Percentiles rank a stretch among this genome's conserved stretches.
phyloP scores from a whole-genome alignment of 2,113 vertebrate species.

The Nycticebus coucang region DNA sequence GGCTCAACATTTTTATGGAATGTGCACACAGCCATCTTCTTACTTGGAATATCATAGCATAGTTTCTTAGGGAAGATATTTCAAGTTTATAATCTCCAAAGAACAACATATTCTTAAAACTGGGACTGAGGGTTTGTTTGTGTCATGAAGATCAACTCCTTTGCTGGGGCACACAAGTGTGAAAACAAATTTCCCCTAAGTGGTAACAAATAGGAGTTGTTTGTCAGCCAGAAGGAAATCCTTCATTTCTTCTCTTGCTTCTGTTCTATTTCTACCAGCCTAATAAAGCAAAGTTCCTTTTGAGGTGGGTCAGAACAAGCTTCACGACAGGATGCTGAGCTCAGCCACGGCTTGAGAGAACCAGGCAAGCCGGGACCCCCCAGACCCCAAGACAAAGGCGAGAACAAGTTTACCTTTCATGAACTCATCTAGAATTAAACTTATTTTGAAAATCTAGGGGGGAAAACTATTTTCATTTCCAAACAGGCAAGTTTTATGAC shows the following conservation, averaged over 20 bases:
- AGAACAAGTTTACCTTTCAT: not conserved
- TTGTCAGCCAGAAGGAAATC: constrained; percentile 40
- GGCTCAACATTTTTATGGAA: not conserved
- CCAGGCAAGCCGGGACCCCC: not conserved
- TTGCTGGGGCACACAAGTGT: not conserved
- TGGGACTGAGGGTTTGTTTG: not conserved
- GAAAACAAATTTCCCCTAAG: constrained; percentile 43
- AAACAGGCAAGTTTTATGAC: not conserved
- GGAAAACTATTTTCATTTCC: not conserved
- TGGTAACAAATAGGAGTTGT: constrained; percentile 19
- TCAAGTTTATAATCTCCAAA: constrained; percentile 6
- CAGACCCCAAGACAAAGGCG: not conserved
- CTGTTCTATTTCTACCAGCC: not conserved
- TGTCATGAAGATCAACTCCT: not conserved
- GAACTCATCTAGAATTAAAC: not conserved
- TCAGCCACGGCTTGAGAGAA: not conserved
- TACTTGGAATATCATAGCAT: not conserved
- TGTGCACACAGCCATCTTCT: not conserved
- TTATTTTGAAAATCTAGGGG: not conserved
- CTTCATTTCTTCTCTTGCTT: constrained; percentile 44
- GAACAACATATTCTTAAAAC: not conserved
- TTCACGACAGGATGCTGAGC: not conserved
- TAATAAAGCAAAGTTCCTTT: not conserved
- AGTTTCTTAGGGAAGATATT: not conserved
- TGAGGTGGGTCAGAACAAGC: not conserved